phyloP scores from a whole-genome alignment of 2,888 invertebrate species.

The Sialis lutaria region DNA sequence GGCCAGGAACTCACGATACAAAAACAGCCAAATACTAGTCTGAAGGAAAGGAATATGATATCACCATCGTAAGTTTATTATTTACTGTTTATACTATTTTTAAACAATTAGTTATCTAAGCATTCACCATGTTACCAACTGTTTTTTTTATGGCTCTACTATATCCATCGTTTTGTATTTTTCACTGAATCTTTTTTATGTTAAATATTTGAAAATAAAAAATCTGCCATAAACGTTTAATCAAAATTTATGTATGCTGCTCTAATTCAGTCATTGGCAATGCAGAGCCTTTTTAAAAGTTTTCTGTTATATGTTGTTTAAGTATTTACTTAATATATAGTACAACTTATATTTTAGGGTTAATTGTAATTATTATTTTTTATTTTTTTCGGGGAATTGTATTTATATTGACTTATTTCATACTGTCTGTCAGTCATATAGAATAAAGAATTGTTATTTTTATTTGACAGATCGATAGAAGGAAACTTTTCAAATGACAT shows the following conservation, averaged over 20 bases:
- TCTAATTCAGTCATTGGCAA: too few relatives aligned
- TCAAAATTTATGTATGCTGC: too few relatives aligned
- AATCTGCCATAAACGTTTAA: too few relatives aligned
- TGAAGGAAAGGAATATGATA: conserved; percentile 58
- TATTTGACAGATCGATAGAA: conserved; percentile 28
- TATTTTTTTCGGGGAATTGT: too few relatives aligned
- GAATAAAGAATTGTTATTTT: neutral
- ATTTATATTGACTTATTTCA: neutral
- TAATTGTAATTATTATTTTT: too few relatives aligned
- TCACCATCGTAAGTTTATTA: conserved; percentile 50
- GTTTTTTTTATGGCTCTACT: neutral
- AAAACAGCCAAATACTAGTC: conserved; percentile 83
- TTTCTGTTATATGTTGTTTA: too few relatives aligned
- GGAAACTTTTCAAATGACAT: conserved; percentile 13
- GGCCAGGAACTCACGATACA: conserved; percentile 93
- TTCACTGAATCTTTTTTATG: neutral
- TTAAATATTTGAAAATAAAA: too few relatives aligned
- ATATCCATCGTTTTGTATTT: neutral
- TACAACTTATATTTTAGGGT: too few relatives aligned
- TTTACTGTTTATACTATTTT: conserved; percentile 7
- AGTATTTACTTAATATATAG: too few relatives aligned
- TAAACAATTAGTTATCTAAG: conserved; percentile 5
- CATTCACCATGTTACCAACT: conserved; percentile 11
- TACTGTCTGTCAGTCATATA: neutral
- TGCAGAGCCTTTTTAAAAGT: too few relatives aligned